Base-by-base conservation (phyloP, 2,113 vertebrate genomes). In the Anser cygnoides region DNA sequence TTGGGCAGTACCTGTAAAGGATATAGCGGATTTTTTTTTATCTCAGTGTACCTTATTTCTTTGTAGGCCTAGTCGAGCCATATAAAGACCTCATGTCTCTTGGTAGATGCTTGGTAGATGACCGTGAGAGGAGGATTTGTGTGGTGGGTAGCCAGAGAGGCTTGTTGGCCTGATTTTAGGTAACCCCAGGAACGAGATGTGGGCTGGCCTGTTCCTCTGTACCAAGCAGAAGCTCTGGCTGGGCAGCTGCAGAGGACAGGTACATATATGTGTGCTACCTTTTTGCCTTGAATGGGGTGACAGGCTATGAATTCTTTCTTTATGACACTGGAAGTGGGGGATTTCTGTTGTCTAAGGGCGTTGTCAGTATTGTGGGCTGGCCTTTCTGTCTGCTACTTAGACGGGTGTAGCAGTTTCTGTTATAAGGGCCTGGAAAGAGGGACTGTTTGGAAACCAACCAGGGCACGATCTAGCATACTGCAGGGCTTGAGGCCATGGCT, bases 391-490 rank as follows among this genome's bases (percentile, higher is more conserved):
- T 96, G 86, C 86, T 31, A 25, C 58, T 81, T 59, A 78, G 70
- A 65, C 2, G 62, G 95, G 92, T 72, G 93, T 94, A 97, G 65
- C 89, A 94, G 92, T 94, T 95, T 96, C 95, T 96, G 61, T 90
- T 93, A 41, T 16, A 68, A 78, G 73, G 83, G 14, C 83, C 54
- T 68, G 68, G 83, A 96, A 90, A 95, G 80, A 93, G 35, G 86
- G 62, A 92, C 52, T 93, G 6, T 23, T 78, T 93, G 90, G 93
- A 90, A 87, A 57, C 23, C 61, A 78, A 57, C 43, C 65, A 87
- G 70, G 79, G 46, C 52, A 80, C 68, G 65, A 75, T 81, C 61
- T 44, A 55, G 52, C 52, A 57, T 61, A 92, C 59, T 77, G 62
- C 41, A 77, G 79, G 73, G 68, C 68, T 86, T 62, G 49, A 58